These are phyloP conservation scores for Xyliphius kryptos DNA, from an alignment of 2,113 vertebrate genomes.

Conservation along the genomic window DNA sequence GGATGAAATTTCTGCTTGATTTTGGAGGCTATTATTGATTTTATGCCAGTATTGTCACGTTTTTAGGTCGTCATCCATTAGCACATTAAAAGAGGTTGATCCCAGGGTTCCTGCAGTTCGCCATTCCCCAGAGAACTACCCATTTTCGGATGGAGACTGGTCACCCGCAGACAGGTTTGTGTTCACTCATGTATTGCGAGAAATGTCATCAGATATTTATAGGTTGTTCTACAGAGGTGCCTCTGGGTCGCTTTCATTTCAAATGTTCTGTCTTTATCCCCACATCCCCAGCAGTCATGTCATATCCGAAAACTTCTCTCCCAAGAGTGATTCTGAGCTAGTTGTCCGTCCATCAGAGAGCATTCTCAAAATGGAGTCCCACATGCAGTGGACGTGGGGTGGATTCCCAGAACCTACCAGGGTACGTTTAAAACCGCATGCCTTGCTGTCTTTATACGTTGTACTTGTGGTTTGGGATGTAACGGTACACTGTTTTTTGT, in stretches of 20 bases:
- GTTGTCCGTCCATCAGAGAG: slow-evolving; percentile 81
- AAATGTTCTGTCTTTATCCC: not conserved
- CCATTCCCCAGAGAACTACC: slow-evolving; percentile 76
- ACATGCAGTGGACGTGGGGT: slow-evolving; percentile 98
- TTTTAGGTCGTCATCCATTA: slow-evolving; percentile 74
- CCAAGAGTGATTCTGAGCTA: slow-evolving; percentile 96
- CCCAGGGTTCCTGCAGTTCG: slow-evolving; percentile 74
- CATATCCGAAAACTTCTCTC: slow-evolving; percentile 74
- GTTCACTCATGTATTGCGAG: not conserved
- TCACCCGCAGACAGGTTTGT: slow-evolving; percentile 72
- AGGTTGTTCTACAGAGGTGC: no score
- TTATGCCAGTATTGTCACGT: no score
- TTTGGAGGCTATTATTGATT: no score
- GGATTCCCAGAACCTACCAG: slow-evolving; percentile 94
- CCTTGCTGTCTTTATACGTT: no score
- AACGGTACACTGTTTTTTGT: no score
- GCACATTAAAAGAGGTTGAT: slow-evolving; percentile 74
- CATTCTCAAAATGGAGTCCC: slow-evolving; percentile 82
- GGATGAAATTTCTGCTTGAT: no score
- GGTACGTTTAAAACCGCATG: slow-evolving; percentile 73
- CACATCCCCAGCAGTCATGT: slow-evolving; percentile 54
- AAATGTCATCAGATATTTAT: no score
- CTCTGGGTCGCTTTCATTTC: no score
- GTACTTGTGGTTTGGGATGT: no score
- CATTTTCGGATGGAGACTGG: slow-evolving; percentile 92